Evolutionary conservation across 2,113 vertebrate species (phyloP), one percentile per base, ranked within the genome.

Genomic region (Pogona vitticeps): DNA sequence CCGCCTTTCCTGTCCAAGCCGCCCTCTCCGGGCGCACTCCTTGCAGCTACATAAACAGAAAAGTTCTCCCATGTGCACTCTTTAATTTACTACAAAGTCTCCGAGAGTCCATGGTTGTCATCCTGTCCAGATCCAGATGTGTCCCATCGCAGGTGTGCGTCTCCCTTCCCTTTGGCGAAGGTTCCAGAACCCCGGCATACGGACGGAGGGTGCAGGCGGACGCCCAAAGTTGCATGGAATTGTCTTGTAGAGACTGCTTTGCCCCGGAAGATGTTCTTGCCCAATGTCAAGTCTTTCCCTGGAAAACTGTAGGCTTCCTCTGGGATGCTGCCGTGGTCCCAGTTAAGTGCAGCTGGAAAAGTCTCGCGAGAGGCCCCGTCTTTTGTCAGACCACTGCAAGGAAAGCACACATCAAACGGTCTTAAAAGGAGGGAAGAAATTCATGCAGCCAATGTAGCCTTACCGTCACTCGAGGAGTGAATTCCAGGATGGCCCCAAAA

Each of bases 341-440:
- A 42, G 83, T 65, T 59, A 76, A 86, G 81, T 38, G 38, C 73
- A 83, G 36, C 86, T 40, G 38, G 31, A 26, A 20, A 67, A 84
- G 56, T 61, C 70, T 6, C 80, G 46, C 46, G 10, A 71, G 80
- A 7, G 9, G 59, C 65, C 76, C 73, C 76, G 58, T 42, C 82
- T 90, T 71, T 84, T 84, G 73, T 96, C 94, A 96, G 91, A 96
- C 95, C 91, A 94, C 95, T 96, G 90, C 36, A 87, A 84, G 31
- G 17, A 59, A 82, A 76, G 86, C 23, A 17, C 2, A 14, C 23
- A 38, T 52, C n/a, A 38, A 56, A 67, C 28, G 28, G 21, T 18
- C 7, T 33, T 68, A 14, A 58, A 46, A 31, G 15, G 33, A 23
- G 78, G 28, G 23, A 58, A 26, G 15, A 40, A n/a, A 1, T 59